A percentile compares a stretch with the other conserved stretches of the same genome.
Conservation (phyloP, 1,140 invertebrate species). For the Zaprionus inermis region DNA sequence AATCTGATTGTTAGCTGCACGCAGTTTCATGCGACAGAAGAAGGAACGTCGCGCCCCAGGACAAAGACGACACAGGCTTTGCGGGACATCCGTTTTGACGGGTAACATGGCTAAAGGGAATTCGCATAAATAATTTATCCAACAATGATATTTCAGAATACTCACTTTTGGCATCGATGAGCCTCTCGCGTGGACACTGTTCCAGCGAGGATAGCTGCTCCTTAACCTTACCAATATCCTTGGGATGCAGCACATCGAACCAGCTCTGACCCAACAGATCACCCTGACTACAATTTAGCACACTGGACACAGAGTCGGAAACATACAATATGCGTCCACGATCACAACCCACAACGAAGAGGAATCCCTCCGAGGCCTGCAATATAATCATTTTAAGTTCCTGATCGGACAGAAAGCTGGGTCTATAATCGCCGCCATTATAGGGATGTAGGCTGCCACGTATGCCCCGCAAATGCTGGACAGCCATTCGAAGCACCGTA, state of each 20-base stretch:
- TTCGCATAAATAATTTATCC: not conserved
- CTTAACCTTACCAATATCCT: slow-evolving; percentile 97
- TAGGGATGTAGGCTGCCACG: slow-evolving; percentile 90
- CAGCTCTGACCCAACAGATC: slow-evolving; percentile 96
- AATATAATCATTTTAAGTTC: slow-evolving; percentile 93
- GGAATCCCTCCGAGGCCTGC: slow-evolving; percentile 94
- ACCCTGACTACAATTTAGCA: slow-evolving; percentile 93
- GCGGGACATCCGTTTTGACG: slow-evolving; percentile 93
- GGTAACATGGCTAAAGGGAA: slow-evolving; percentile 92
- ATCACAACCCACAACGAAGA: slow-evolving; percentile 97
- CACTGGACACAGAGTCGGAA: slow-evolving; percentile 94
- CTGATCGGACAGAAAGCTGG: slow-evolving; percentile 94
- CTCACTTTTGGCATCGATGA: slow-evolving; percentile 97
- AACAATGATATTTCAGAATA: slow-evolving; percentile 40
- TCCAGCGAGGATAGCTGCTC: slow-evolving; percentile 97
- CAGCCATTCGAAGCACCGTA: slow-evolving; percentile 96
- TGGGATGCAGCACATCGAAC: slow-evolving; percentile 97
- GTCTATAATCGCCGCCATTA: slow-evolving; percentile 93
- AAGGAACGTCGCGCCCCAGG: slow-evolving; percentile 95
- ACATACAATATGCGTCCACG: slow-evolving; percentile 95
- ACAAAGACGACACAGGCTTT: slow-evolving; percentile 90
- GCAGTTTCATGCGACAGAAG: slow-evolving; percentile 96
- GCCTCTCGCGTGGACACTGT: slow-evolving; percentile 93
- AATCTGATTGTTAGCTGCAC: slow-evolving; percentile 85
- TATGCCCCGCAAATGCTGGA: slow-evolving; percentile 95